Percentiles rank a stretch among this genome's conserved stretches.
Conservation (phyloP, 2,888 invertebrate genomes). For the Ophion costatus region DNA sequence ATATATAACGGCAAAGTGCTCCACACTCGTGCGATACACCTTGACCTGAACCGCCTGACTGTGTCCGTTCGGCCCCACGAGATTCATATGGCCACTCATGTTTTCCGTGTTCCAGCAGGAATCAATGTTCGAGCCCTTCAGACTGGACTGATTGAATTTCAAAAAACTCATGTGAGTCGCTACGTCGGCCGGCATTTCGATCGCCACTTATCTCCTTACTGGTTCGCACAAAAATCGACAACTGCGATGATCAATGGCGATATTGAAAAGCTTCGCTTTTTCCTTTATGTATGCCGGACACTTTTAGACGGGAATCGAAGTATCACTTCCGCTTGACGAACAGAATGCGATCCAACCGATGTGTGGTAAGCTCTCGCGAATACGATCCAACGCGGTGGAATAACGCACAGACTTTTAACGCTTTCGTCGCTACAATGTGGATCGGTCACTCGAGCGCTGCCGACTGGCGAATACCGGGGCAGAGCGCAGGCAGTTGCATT, state of each 20-base stretch:
- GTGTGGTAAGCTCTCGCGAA: background rate
- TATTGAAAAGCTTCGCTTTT: background rate
- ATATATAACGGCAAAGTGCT: slow-evolving; percentile 88
- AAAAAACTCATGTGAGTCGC: slow-evolving; percentile 80
- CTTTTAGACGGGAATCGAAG: slow-evolving; percentile 4
- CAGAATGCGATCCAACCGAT: background rate
- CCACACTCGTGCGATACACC: slow-evolving; percentile 87
- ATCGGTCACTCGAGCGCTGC: slow-evolving; percentile 40
- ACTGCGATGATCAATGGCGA: background rate
- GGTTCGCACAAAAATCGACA: background rate
- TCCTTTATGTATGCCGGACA: background rate
- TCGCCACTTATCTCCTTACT: slow-evolving; percentile 4
- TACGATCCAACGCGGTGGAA: background rate
- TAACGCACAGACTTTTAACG: slow-evolving; percentile 7
- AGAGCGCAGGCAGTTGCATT: slow-evolving; percentile 46
- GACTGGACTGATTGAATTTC: slow-evolving; percentile 76
- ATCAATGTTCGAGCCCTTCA: slow-evolving; percentile 79
- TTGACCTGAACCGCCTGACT: slow-evolving; percentile 87
- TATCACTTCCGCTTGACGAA: background rate
- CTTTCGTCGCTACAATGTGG: slow-evolving; percentile 12
- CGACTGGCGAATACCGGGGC: slow-evolving; percentile 44
- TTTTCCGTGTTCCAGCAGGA: slow-evolving; percentile 86
- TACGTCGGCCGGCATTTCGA: slow-evolving; percentile 83
- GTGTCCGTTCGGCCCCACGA: slow-evolving; percentile 86
- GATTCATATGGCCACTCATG: slow-evolving; percentile 87